These are phyloP conservation scores for Chrysolina oricalcia DNA, from an alignment of 2,888 invertebrate species.

Conservation along the genomic window DNA sequence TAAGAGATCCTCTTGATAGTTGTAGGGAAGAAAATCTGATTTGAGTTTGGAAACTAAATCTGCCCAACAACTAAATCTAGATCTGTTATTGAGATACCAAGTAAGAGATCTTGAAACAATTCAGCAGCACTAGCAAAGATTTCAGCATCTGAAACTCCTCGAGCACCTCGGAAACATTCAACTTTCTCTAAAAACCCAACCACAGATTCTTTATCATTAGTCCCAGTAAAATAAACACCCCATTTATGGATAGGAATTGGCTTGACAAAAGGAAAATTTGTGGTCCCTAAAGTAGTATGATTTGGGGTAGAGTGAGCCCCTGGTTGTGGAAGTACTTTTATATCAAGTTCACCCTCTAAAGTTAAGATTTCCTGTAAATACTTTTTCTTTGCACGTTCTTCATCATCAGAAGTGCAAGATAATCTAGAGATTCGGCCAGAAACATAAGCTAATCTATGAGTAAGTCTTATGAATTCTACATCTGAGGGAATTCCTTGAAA, in stretches of 20 bases:
- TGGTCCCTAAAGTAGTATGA: neutral
- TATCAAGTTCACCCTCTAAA: no score
- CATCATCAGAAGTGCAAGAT: no score
- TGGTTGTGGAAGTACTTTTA: no score
- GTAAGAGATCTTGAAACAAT: slow-evolving; percentile 28
- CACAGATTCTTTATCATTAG: neutral
- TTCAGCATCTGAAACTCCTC: no score
- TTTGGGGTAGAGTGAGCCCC: slow-evolving; percentile 30
- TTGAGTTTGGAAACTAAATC: slow-evolving; percentile 18
- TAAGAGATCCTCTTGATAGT: slow-evolving; percentile 31
- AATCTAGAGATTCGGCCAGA: no score
- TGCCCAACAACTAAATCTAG: slow-evolving; percentile 10
- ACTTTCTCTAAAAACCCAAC: slow-evolving; percentile 18
- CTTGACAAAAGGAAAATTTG: slow-evolving; percentile 28
- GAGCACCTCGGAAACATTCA: no score
- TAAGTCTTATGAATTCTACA: no score
- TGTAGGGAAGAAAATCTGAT: no score
- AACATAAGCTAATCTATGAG: no score
- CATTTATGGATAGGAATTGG: slow-evolving; percentile 21
- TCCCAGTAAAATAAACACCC: slow-evolving; percentile 27
- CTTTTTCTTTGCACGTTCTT: neutral
- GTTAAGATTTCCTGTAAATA: neutral
- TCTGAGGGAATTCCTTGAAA: no score
- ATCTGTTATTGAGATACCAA: slow-evolving; percentile 25
- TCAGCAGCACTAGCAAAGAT: no score